Evolutionary conservation across 2,888 invertebrate genomes (phyloP).

Genomic region (Heliconius charithonia): DNA sequence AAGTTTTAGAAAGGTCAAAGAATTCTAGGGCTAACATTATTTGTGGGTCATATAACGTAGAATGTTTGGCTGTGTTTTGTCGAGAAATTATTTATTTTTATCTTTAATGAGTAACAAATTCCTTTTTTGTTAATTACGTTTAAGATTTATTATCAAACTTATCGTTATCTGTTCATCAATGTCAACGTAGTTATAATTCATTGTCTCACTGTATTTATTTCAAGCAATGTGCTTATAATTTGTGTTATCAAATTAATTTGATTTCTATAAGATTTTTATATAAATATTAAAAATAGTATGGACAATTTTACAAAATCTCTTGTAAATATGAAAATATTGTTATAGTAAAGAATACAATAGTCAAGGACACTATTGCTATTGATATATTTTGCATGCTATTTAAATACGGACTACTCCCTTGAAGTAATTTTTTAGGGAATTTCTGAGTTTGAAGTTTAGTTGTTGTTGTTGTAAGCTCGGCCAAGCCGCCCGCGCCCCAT

Average conservation of each 20-base stretch:
- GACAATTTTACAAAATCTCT: not conserved
- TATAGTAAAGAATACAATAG: no score
- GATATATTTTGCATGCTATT: no score
- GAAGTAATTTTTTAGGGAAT: not conserved
- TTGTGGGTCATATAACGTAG: slow-evolving; percentile 21
- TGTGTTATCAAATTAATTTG: not conserved
- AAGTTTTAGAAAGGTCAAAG: slow-evolving; percentile 55
- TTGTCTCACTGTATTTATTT: not conserved
- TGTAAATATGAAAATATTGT: not conserved
- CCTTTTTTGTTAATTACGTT: no score
- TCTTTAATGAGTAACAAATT: no score
- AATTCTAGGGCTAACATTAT: slow-evolving; percentile 36
- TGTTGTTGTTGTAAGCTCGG: slow-evolving; percentile 44
- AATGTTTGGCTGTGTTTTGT: not conserved
- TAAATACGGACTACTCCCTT: not conserved
- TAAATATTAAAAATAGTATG: no score
- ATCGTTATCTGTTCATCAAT: not conserved
- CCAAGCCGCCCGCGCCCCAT: slow-evolving; percentile 61
- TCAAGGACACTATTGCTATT: not conserved
- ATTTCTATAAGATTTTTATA: not conserved
- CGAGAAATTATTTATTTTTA: no score
- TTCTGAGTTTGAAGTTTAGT: slow-evolving; percentile 9
- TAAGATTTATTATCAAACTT: no score
- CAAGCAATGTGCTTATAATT: not conserved
- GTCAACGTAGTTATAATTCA: not conserved